These are phyloP conservation scores for Diplazon laetatorius DNA, from an alignment of 2,888 invertebrate species.

Conservation along the genomic window DNA sequence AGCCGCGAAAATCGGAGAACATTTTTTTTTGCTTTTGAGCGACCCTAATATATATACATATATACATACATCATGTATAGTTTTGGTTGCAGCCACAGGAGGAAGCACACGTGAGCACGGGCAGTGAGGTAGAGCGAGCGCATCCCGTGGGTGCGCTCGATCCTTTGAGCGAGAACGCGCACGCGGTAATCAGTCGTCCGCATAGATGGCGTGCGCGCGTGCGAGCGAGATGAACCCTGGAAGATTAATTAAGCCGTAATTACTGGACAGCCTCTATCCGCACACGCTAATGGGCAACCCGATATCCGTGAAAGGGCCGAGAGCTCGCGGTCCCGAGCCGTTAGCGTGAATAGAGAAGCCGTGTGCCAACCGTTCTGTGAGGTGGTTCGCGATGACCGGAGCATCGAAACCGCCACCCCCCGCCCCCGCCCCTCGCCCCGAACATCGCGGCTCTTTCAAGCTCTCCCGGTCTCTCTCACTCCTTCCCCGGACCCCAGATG, in stretches of 20 bases:
- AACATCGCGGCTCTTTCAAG: neutral
- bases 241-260: slow-evolving; percentile 82
- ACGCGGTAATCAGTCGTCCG: slow-evolving; percentile 76
- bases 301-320: slow-evolving; percentile 80
- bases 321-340: slow-evolving; percentile 34
- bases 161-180: slow-evolving; percentile 57
- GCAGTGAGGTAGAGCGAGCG: neutral
- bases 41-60: too few species aligned
- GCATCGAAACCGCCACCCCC: neutral
- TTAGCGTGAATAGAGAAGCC: slow-evolving; percentile 55
- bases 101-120: neutral
- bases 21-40: too few species aligned
- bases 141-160: slow-evolving; percentile 14
- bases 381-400: slow-evolving; percentile 41
- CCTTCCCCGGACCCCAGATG: neutral
- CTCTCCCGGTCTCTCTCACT: neutral
- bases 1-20: too few species aligned
- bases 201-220: slow-evolving; percentile 69
- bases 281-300: slow-evolving; percentile 79
- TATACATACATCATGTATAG: too few species aligned
- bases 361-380: neutral
- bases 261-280: slow-evolving; percentile 79
- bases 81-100: neutral
- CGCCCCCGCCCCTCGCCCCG: neutral
- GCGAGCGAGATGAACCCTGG: slow-evolving; percentile 77